Percentiles rank a stretch among this genome's conserved stretches.
These are phyloP conservation scores for Metopolophium dirhodum DNA, from an alignment of 1,140 invertebrate species.

Conservation along the genomic window DNA sequence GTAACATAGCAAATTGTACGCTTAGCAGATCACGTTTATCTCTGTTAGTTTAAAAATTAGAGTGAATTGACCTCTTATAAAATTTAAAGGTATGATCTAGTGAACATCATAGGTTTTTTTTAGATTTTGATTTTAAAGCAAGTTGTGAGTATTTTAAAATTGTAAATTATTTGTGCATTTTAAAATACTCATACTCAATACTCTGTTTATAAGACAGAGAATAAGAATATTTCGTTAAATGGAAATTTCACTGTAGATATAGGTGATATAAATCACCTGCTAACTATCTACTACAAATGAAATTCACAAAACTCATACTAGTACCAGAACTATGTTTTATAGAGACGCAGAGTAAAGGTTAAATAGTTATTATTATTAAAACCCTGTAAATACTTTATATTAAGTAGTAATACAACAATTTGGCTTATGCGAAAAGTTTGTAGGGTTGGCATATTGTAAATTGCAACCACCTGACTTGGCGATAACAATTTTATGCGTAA, in stretches of 20 bases:
- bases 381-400: neutral
- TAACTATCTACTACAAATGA: neutral
- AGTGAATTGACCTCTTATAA: too few relatives aligned
- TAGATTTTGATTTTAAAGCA: too few relatives aligned
- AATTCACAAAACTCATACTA: neutral
- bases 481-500: constrained; percentile 9
- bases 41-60: too few relatives aligned
- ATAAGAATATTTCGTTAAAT: too few relatives aligned
- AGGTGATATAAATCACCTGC: neutral
- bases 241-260: neutral
- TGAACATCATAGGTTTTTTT: too few relatives aligned
- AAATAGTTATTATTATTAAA: neutral
- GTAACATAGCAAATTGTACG: too few relatives aligned
- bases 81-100: too few relatives aligned
- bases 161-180: too few relatives aligned
- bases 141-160: too few relatives aligned
- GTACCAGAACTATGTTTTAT: neutral
- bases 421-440: neutral
- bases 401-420: neutral
- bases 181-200: too few relatives aligned
- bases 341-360: neutral
- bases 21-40: too few relatives aligned
- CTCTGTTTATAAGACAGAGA: too few relatives aligned
- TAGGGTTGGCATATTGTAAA: neutral
- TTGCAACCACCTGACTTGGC: constrained; percentile 8